Base-by-base conservation (phyloP, 2,113 vertebrate species). In the Tetrax tetrax region DNA sequence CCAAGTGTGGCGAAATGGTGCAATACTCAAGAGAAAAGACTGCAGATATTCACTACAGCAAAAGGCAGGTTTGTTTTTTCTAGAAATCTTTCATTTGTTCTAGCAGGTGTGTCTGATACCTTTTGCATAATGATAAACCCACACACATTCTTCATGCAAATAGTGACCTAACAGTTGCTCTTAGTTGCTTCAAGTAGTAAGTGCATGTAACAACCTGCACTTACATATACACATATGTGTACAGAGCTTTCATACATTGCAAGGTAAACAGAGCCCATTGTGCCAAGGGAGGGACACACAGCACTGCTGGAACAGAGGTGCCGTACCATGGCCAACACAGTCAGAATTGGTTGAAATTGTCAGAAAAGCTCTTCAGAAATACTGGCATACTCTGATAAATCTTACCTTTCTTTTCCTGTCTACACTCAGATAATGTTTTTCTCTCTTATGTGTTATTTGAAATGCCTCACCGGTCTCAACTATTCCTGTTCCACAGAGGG, bases 81-180 rank as follows among this genome's bases (percentile, higher is more conserved):
- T 96, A 93, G 70, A 97, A 95, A 95, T 25, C 41, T 87, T 94
- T 92, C 78, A 88, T 97, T 96, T 97, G 83, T 92, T 95, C 93
- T 91, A 91, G 91, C 89, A 97, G 96, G 95, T 80, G 96, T 96
- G 96, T 93, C 96, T 96, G 87, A 90, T 95, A 92, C 61, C 78
- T 97, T 95, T 91, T 94, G 91, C 97, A 95, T 96, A 96, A 97
- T 48, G 96, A 96, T 97, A 97, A 96, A 94, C 95, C 97, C 94
- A 97, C 94, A 95, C 96, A 96, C 95, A 97, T 97, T 97, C 94
- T 86, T 97, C 87, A 96, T 91, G 96, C 96, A 97, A 97, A 97
- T 95, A 94, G 64, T 96, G 94, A 96, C 96, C 95, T 93, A 94
- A 94, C 70, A 93, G 68, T 74, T 93, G 82, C 87, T 96, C 59